Conservation (phyloP, 2,113 vertebrate genomes). For the Hystrix brachyura region DNA sequence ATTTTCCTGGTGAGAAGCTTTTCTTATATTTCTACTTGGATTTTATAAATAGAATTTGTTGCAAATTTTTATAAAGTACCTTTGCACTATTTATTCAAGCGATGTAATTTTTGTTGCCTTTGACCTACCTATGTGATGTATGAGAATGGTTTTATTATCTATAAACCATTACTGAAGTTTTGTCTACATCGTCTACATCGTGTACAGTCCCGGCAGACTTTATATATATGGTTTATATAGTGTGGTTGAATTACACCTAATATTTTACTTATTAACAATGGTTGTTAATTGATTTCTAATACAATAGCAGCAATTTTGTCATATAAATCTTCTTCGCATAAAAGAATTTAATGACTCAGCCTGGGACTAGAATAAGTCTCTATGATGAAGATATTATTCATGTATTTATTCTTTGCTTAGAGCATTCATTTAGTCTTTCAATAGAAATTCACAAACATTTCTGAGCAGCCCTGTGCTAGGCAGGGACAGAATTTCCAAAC, state of each 20-base stretch:
- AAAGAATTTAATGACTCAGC: not conserved
- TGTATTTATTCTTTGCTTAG: not conserved
- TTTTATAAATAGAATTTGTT: not conserved
- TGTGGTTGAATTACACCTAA: not conserved
- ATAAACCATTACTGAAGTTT: not conserved
- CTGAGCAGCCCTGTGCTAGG: not conserved
- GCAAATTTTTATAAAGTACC: conserved; percentile 28
- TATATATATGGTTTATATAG: not conserved
- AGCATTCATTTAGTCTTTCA: not conserved
- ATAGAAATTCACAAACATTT: not conserved
- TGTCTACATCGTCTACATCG: no score
- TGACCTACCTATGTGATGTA: not conserved
- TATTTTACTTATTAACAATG: conserved; percentile 38
- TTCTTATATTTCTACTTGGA: not conserved
- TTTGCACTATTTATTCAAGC: conserved; percentile 21
- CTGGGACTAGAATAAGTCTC: not conserved
- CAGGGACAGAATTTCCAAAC: not conserved
- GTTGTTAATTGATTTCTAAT: not conserved
- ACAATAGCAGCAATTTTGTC: not conserved
- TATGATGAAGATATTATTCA: not conserved
- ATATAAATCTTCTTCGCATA: not conserved
- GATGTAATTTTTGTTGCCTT: not conserved
- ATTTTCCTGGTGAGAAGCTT: not conserved
- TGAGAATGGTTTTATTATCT: conserved; percentile 44
- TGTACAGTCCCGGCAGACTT: not conserved